Evolutionary conservation across 2,888 invertebrate genomes (phyloP).

Genomic region (Apotomis turbidana): DNA sequence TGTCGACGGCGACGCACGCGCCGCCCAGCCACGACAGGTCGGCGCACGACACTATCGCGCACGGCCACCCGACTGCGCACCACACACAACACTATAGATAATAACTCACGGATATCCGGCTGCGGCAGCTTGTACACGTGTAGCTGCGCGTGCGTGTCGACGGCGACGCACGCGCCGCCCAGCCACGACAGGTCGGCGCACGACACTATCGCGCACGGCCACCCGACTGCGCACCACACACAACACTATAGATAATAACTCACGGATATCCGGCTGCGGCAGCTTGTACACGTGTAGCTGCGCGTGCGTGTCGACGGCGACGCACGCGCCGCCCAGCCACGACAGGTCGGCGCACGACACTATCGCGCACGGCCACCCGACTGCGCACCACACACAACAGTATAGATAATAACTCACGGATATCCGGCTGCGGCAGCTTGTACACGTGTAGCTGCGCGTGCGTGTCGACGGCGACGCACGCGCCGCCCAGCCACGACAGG

Average conservation of each 20-base stretch:
- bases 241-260: conserved; percentile 42
- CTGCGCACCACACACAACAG: too few relatives aligned
- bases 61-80: too few relatives aligned
- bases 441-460: conserved; percentile 92
- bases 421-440: conserved; percentile 85
- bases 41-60: conserved; percentile 83
- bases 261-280: conserved; percentile 82
- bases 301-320: conserved; percentile 69
- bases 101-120: conserved; percentile 72
- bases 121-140: conserved; percentile 89
- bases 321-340: too few relatives aligned
- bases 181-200: conserved; percentile 89
- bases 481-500: conserved; percentile 90
- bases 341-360: conserved; percentile 44
- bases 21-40: conserved; percentile 91
- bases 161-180: conserved; percentile 88
- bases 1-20: conserved; percentile 88
- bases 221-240: conserved; percentile 47
- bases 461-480: conserved; percentile 88
- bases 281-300: conserved; percentile 90
- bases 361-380: conserved; percentile 51
- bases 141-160: conserved; percentile 91
- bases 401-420: conserved; percentile 56
- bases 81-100: too few relatives aligned
- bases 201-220: too few relatives aligned